Evolutionary conservation across 2,113 vertebrate genomes (phyloP).

Genomic region (Marmota monax): DNA sequence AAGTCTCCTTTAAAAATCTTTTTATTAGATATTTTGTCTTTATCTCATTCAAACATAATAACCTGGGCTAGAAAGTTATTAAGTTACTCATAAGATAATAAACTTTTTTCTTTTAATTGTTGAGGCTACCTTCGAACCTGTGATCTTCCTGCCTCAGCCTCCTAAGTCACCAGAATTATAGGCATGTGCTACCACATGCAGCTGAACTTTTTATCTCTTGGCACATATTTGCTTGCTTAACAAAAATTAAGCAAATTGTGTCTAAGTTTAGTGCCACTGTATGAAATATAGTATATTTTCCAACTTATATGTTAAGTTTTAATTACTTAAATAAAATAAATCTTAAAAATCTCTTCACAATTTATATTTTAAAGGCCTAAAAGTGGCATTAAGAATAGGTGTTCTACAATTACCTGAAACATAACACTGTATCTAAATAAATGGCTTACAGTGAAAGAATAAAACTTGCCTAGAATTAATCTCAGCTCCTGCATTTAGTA

Average conservation of each 20-base stretch:
- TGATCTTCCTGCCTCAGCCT: too few species aligned
- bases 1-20: neutral
- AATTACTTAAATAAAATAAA: slow-evolving; percentile 54
- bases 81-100: neutral
- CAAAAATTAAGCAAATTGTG: neutral
- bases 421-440: neutral
- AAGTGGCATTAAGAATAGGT: neutral
- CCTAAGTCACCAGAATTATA: too few species aligned
- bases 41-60: slow-evolving; percentile 15
- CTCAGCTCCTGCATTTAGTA: slow-evolving; percentile 98
- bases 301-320: slow-evolving; percentile 6
- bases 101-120: too few species aligned
- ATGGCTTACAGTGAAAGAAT: slow-evolving; percentile 26
- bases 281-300: slow-evolving; percentile 8
- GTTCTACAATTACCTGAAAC: slow-evolving; percentile 20
- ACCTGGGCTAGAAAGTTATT: neutral
- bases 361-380: slow-evolving; percentile 1
- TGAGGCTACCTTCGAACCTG: too few species aligned
- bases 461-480: slow-evolving; percentile 97
- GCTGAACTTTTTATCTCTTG: neutral
- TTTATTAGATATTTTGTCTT: slow-evolving; percentile 11
- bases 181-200: too few species aligned
- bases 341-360: slow-evolving; percentile 24
- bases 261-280: neutral
- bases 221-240: neutral